Evolutionary conservation across 2,888 invertebrate species (phyloP), one percentile per base, ranked within the genome.

Genomic region (Drosophila subquinaria): DNA sequence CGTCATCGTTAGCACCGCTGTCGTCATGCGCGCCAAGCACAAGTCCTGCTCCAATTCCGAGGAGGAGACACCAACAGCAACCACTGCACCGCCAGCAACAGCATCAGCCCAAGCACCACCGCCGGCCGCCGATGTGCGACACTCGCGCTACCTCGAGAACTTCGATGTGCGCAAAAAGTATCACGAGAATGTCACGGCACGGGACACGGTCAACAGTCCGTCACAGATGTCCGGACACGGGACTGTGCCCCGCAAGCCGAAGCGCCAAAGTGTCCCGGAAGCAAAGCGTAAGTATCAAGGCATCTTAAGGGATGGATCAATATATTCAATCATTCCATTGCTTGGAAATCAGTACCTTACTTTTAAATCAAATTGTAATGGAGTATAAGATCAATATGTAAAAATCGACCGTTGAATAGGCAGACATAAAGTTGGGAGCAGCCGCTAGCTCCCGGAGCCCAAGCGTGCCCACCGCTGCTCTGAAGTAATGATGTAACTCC

Each of bases 151-250:
- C 51, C 81, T 93, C 36, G 93, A 93, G 73, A 92, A 87, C 67
- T 92, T 93, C 61, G 93, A 93, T 73, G 92, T 92, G 43, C 92
- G 91, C 40, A 91, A 90, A 43, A 92, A 92, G 66, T 90, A 91
- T 48, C 91, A 92, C 36, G 92, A 92, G 60, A 91, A 92, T 59
- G 81, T 90, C 20, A 66, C 89, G 15, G 10, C 40, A 3, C 38
- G 27, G 9, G 53, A 47, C n/a, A n/a, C n/a, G n/a, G 23, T 4
- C 0, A 17, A 30, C 11, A 23, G 23, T 8, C 9, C 33, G 13
- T 0, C 23, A 3, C 63, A 38, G 47, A 8, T 36, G 13, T 13
- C 48, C 23, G 64, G 33, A 27, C 59, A 48, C 2, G 17, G 17
- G 10, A 60, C 42, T 20, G 79, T 90, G 55, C 83, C 90, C 6